phyloP scores from a whole-genome alignment of 2,113 vertebrate species.

The Pipra filicauda region DNA sequence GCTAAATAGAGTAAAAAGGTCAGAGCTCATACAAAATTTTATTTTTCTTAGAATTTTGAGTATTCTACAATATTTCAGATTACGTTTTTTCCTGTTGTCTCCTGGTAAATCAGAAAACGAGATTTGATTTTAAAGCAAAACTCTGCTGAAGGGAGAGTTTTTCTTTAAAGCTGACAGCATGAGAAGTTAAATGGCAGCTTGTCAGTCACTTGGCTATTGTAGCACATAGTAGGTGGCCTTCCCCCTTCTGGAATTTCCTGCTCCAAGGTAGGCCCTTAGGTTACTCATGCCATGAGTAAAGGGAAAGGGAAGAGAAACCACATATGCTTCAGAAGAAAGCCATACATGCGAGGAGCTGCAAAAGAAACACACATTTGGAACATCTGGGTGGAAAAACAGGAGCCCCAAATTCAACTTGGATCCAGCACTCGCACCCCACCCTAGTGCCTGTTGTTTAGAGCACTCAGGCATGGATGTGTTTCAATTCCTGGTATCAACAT shows the following conservation, averaged over 20 bases:
- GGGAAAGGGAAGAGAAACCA: constrained; percentile 5
- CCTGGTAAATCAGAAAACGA: background rate
- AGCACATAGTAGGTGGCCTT: constrained; percentile 17
- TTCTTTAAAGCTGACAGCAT: background rate
- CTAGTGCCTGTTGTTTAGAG: background rate
- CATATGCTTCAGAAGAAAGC: background rate
- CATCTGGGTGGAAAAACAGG: background rate
- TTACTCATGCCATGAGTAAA: background rate
- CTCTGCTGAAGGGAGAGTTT: background rate
- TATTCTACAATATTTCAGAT: background rate
- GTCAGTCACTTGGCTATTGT: constrained; percentile 24
- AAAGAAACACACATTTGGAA: background rate
- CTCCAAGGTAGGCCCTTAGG: constrained; percentile 41
- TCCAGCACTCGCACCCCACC: accelerated
- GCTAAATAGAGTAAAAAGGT: background rate
- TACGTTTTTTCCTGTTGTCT: background rate
- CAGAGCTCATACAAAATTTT: background rate
- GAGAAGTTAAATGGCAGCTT: background rate
- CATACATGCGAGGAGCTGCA: background rate
- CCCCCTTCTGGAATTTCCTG: constrained; percentile 34
- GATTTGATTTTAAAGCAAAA: constrained; percentile 7
- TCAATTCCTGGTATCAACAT: background rate
- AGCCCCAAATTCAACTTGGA: background rate
- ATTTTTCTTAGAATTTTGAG: background rate
- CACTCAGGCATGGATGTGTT: background rate